Evolutionary conservation across 2,113 vertebrate species (phyloP).

Genomic region (Tonatia bakeri): DNA sequence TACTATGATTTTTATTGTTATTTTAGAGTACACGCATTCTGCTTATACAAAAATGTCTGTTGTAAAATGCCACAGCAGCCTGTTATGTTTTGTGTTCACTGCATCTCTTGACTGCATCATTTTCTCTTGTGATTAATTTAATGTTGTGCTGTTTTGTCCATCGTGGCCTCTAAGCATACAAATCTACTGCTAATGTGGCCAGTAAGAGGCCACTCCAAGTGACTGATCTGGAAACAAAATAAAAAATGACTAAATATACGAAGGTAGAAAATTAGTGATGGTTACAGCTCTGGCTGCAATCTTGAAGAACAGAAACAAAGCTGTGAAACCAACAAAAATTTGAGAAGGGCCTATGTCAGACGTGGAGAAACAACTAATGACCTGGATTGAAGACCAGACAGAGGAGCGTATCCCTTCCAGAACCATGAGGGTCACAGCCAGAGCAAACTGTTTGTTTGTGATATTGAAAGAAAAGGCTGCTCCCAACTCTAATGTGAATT

Average conservation of each 20-base stretch:
- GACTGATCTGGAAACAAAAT: background rate
- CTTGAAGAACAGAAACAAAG: background rate
- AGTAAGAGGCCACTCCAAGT: background rate
- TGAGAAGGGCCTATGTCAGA: background rate
- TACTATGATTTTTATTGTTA: background rate
- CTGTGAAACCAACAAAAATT: background rate
- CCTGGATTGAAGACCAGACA: background rate
- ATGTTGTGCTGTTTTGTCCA: background rate
- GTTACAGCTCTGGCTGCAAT: background rate
- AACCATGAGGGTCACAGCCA: background rate
- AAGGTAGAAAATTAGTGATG: background rate
- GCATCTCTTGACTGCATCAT: background rate
- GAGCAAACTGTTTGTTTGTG: background rate
- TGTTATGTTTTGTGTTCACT: background rate
- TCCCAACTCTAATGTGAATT: background rate
- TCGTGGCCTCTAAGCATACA: background rate
- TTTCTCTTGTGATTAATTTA: background rate
- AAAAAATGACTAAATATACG: background rate
- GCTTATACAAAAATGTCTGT: background rate
- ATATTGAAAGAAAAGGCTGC: background rate
- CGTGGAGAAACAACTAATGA: background rate
- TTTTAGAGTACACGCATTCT: background rate
- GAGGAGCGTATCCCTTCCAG: background rate
- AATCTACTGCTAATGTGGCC: background rate
- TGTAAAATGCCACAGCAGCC: background rate